Conservation (phyloP, 2,113 vertebrate species). For the Sciurus niger region DNA sequence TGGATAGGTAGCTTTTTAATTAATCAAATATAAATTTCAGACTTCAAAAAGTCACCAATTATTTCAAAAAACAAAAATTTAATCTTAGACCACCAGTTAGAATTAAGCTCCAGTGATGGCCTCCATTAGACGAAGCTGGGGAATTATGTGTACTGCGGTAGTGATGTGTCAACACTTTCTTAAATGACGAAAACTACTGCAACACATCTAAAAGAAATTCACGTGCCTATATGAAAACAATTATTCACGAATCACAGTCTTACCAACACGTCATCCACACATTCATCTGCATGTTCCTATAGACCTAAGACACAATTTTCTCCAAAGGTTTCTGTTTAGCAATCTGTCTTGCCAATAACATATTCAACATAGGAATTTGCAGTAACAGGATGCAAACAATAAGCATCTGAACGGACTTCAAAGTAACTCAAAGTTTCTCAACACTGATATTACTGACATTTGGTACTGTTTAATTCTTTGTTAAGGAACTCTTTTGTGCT, state of each 20-base stretch:
- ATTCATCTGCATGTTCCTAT: constrained; percentile 7
- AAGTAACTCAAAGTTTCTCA: neutral
- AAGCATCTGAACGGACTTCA: neutral
- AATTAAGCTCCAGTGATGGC: neutral
- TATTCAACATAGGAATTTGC: neutral
- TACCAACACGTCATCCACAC: neutral
- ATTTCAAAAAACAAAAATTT: constrained; percentile 56
- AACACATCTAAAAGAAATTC: neutral
- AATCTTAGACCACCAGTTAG: neutral
- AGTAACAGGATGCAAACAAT: neutral
- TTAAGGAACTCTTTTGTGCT: neutral
- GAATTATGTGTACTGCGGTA: neutral
- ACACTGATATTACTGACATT: neutral
- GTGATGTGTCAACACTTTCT: neutral
- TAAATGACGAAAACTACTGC: constrained; percentile 29
- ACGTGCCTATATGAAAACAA: neutral
- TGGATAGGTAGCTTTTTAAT: neutral
- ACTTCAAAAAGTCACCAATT: neutral
- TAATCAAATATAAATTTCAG: neutral
- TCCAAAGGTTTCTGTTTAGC: constrained; percentile 25
- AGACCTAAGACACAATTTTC: constrained; percentile 3
- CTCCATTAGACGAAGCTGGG: neutral
- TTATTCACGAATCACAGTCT: constrained; percentile 34
- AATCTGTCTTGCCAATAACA: constrained; percentile 11
- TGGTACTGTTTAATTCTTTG: neutral